Base-by-base conservation (phyloP, 2,888 invertebrate species). In the Amblyteles armatorius region DNA sequence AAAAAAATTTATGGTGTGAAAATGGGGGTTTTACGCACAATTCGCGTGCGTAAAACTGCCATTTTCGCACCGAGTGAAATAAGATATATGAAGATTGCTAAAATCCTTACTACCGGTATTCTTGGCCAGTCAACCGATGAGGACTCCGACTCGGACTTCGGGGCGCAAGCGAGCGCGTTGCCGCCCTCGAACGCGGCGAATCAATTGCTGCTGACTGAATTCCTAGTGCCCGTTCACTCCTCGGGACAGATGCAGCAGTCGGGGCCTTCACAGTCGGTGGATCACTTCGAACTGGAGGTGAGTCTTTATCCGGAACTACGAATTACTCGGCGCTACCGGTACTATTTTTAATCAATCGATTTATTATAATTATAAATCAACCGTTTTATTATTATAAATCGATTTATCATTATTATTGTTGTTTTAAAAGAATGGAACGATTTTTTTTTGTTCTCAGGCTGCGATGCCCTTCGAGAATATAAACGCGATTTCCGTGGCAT, bases 91-190 rank as follows among this genome's bases (percentile, higher is more conserved):
- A 48, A 48, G 44, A 48, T 48, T 16, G 3, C 16, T 48, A 16
- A 48, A 48, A 48, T 48, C 44, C 44, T 48, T 48, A 16, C 44
- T 48, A 48, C 13, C 16, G 16, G 3, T 16, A 48, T 48, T 48
- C 4, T 48, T 87, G 92, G 91, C 71, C 92, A 90, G 36, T 92
- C 93, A 3, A 93, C 92, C 57, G 92, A 92, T 36, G 92, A 92
- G 60, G 92, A 92, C 68, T 92, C 91, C n/a, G 92, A 92, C 73
- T 92, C 91, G 19, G 92, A 92, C 57, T 85, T 88, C 29, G 91
- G 90, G 73, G 89, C 88, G 33, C 87, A 85, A 83, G 87, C 87
- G 19, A 86, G 85, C 22, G 85, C 88, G 19, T 84, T 88, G 44
- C 81, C 89, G 26, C 87, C 87, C 40, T 81, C 88, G n/a, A 85